phyloP scores from a whole-genome alignment of 2,797 vertebrate species.

The Anabas testudineus region DNA sequence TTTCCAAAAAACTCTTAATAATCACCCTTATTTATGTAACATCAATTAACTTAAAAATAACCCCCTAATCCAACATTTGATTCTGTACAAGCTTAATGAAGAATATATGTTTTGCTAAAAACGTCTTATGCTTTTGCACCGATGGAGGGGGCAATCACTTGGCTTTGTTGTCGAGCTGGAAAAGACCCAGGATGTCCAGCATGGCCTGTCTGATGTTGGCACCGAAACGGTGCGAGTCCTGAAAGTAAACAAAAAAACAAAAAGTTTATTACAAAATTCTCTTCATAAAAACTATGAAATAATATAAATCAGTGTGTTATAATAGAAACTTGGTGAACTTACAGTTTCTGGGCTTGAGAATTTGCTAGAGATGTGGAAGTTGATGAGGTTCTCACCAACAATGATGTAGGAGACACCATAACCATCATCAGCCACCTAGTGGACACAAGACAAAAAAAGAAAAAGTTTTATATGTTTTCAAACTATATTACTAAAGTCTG shows the following conservation, averaged over 20 bases:
- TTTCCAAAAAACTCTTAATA: constrained; percentile 44
- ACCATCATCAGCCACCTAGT: constrained; percentile 95
- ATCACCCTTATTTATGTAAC: constrained; percentile 51
- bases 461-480: neutral
- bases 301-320: neutral
- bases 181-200: constrained; percentile 89
- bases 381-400: constrained; percentile 90
- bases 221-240: constrained; percentile 98
- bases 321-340: constrained; percentile 57
- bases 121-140: constrained; percentile 31
- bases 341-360: constrained; percentile 93
- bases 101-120: constrained; percentile 54
- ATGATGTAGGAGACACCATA: constrained; percentile 98
- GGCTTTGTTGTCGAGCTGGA: constrained; percentile 79
- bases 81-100: constrained; percentile 78
- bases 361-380: constrained; percentile 98
- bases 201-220: constrained; percentile 88
- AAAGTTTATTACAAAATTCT: neutral
- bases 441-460: neutral
- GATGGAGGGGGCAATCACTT: constrained; percentile 67
- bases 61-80: constrained; percentile 61
- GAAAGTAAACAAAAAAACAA: constrained; percentile 1
- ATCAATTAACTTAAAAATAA: constrained; percentile 76
- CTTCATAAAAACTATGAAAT: neutral
- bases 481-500: neutral